These are phyloP conservation scores for Myotis vivesi DNA, from an alignment of 2,797 vertebrate species.

Conservation along the genomic window DNA sequence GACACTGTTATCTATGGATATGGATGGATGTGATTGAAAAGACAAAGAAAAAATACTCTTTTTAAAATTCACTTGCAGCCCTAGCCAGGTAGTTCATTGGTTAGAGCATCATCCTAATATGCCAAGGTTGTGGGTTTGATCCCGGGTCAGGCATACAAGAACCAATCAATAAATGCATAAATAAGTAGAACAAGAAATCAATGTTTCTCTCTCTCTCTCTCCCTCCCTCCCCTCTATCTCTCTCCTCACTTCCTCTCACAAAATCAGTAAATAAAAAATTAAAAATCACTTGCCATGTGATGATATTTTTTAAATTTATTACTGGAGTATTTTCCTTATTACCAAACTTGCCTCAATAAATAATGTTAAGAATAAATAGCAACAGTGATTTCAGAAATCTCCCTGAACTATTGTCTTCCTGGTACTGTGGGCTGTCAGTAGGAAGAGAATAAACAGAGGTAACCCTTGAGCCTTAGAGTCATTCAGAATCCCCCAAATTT, in stretches of 20 bases:
- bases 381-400: neutral
- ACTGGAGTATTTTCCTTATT: constrained; percentile 44
- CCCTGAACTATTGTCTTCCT: neutral
- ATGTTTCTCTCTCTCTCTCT: neutral
- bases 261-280: neutral
- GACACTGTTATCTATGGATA: neutral
- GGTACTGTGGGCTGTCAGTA: neutral
- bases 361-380: constrained; percentile 37
- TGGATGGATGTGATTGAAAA: neutral
- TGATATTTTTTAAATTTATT: constrained; percentile 10
- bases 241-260: neutral
- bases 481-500: constrained; percentile 29
- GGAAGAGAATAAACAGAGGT: neutral
- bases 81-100: neutral
- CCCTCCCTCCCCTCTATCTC: neutral
- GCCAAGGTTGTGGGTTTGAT: neutral
- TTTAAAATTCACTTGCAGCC: neutral
- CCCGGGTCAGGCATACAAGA: neutral
- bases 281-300: neutral
- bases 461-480: neutral
- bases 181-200: neutral
- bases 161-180: neutral
- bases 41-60: neutral
- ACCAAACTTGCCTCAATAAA: constrained; percentile 52
- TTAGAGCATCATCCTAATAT: neutral